A percentile compares a stretch with the other conserved stretches of the same genome.
Evolutionary conservation across 1,140 invertebrate species (phyloP).

Genomic region (Halictus rubicundus): DNA sequence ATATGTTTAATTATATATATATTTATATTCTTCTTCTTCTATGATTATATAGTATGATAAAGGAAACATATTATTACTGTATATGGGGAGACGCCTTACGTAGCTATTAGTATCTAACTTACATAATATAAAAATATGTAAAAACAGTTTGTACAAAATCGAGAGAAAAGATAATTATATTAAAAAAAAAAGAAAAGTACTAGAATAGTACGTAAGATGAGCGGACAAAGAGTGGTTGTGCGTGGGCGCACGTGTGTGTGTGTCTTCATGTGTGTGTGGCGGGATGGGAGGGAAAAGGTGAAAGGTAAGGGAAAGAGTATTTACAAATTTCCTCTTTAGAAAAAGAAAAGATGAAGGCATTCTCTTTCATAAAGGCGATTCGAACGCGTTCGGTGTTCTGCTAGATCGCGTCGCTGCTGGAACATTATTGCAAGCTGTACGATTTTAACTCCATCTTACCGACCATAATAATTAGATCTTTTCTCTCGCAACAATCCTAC

Average conservation of each 20-base stretch:
- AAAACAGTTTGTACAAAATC: constrained; percentile 80
- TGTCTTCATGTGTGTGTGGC: too few species aligned
- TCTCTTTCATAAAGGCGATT: background rate
- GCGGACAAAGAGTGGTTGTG: constrained; percentile 40
- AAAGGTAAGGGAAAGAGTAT: constrained; percentile 64
- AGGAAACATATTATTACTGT: constrained; percentile 71
- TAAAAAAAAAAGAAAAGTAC: constrained; percentile 60
- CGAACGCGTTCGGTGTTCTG: background rate
- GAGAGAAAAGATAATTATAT: constrained; percentile 76
- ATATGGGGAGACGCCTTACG: constrained; percentile 63
- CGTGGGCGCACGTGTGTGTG: too few species aligned
- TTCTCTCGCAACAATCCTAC: constrained; percentile 66
- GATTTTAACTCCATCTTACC: constrained; percentile 38
- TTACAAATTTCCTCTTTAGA: constrained; percentile 67
- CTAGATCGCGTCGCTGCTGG: constrained; percentile 33
- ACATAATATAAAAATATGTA: constrained; percentile 73
- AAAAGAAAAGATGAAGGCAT: constrained; percentile 21
- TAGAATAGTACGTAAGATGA: constrained; percentile 63
- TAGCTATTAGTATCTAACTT: constrained; percentile 63
- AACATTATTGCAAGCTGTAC: constrained; percentile 52
- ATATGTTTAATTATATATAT: constrained; percentile 24
- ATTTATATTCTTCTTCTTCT: constrained; percentile 27
- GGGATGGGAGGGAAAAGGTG: background rate
- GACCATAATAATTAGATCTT: constrained; percentile 48
- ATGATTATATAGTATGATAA: constrained; percentile 64